Percentiles rank a stretch among this genome's conserved stretches.
These are phyloP conservation scores for Botia kubotai DNA, from an alignment of 2,797 vertebrate genomes.

Conservation along the genomic window DNA sequence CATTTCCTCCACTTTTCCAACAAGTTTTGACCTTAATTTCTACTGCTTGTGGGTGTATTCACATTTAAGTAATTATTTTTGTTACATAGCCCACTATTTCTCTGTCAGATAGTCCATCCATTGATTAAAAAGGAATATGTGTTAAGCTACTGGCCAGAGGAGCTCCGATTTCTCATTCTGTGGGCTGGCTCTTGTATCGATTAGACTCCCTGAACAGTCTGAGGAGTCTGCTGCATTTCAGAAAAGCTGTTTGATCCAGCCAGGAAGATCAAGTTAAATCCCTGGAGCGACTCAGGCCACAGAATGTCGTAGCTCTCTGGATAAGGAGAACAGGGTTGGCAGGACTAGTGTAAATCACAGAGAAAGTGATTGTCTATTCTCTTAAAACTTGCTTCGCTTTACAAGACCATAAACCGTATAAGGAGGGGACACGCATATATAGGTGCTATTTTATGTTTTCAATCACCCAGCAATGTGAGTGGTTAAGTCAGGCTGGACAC, in stretches of 20 bases:
- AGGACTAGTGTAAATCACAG: not conserved
- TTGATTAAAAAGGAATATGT: not conserved
- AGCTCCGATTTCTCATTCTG: not conserved
- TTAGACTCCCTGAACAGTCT: conserved; percentile 19
- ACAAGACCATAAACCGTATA: not conserved
- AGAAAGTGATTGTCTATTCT: not conserved
- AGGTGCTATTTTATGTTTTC: not conserved
- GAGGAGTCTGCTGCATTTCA: conserved; percentile 18
- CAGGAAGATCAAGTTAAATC: conserved; percentile 48
- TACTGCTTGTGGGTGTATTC: not conserved
- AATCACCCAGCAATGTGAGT: not conserved
- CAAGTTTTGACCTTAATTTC: not conserved
- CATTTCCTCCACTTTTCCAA: not conserved
- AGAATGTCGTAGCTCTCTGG: conserved; percentile 5
- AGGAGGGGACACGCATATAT: not conserved
- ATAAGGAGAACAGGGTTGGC: not conserved
- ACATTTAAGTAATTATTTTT: not conserved
- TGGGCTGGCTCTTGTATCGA: conserved; percentile 1
- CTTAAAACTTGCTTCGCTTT: not conserved
- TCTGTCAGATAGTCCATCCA: not conserved
- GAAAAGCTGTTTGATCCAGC: conserved; percentile 48
- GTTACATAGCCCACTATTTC: not conserved
- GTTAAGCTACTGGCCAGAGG: not conserved
- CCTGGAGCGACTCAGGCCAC: conserved; percentile 37
- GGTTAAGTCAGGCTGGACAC: not conserved